Percentiles rank a stretch among this genome's conserved stretches.
Conservation (phyloP, 2,888 invertebrate species). For the Zelleria hepariella region DNA sequence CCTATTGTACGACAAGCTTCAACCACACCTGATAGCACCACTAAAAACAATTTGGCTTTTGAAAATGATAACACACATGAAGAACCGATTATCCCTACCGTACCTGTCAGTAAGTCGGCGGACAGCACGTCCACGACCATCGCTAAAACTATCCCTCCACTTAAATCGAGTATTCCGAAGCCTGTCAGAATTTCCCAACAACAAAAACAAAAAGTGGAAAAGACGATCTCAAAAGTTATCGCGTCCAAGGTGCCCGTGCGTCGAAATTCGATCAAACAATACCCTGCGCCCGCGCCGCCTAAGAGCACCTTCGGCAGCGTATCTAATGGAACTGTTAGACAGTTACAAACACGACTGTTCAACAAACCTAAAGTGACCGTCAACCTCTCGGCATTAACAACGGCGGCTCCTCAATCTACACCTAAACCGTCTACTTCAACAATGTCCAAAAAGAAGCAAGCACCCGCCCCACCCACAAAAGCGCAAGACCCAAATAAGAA, state of each 20-base stretch:
- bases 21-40: no score
- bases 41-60: not conserved
- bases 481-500: slow-evolving; percentile 25
- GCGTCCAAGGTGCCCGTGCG: slow-evolving; percentile 58
- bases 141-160: not conserved
- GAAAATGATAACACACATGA: not conserved
- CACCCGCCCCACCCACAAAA: slow-evolving; percentile 42
- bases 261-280: slow-evolving; percentile 47
- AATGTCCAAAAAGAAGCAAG: slow-evolving; percentile 42
- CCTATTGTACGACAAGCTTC: no score
- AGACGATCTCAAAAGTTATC: slow-evolving; percentile 41
- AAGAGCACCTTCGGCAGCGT: slow-evolving; percentile 59
- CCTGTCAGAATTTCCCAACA: slow-evolving; percentile 38
- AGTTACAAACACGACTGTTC: slow-evolving; percentile 58
- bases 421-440: slow-evolving; percentile 42
- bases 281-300: slow-evolving; percentile 59
- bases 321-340: slow-evolving; percentile 61
- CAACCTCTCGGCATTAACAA: slow-evolving; percentile 11
- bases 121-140: slow-evolving; percentile 3
- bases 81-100: not conserved
- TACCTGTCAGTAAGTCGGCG: not conserved
- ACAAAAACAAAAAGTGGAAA: slow-evolving; percentile 45
- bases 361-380: slow-evolving; percentile 29
- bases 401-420: slow-evolving; percentile 23
- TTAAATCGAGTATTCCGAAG: slow-evolving; percentile 60